Evolutionary conservation across 2,797 vertebrate species (phyloP).

Genomic region (Trichosurus vulpecula): DNA sequence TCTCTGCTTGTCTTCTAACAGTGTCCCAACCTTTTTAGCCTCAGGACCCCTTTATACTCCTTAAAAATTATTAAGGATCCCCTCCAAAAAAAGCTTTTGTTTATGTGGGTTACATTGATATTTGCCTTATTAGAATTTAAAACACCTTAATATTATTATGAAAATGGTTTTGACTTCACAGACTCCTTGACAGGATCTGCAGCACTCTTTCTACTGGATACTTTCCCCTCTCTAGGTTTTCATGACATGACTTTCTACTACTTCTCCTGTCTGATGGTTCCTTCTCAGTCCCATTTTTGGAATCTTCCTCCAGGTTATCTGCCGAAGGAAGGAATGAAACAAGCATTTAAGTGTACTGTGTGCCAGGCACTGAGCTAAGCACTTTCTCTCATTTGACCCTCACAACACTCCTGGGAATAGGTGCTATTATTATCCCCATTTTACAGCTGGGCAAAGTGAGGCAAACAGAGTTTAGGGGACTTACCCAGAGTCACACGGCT

Average conservation of each 20-base stretch:
- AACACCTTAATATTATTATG: not conserved
- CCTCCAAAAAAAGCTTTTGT: not conserved
- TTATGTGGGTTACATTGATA: too few relatives aligned
- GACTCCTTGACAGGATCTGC: not conserved
- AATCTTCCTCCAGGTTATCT: not conserved
- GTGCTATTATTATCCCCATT: not conserved
- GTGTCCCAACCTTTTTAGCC: not conserved
- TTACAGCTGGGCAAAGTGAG: not conserved
- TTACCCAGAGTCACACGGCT: not conserved
- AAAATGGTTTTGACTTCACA: not conserved
- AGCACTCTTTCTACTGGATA: not conserved
- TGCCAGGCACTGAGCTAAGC: not conserved
- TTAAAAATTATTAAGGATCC: not conserved
- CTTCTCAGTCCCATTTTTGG: not conserved
- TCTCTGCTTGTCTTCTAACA: not conserved
- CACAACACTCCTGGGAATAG: not conserved
- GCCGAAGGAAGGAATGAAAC: too few relatives aligned
- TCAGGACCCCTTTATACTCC: not conserved
- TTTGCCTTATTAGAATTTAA: not conserved
- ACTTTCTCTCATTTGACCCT: not conserved
- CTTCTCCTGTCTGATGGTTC: not conserved
- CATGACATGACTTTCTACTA: not conserved
- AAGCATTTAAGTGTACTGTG: not conserved
- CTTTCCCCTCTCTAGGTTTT: not conserved
- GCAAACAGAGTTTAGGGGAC: not conserved